A percentile compares a stretch with the other conserved stretches of the same genome.
phyloP scores from a whole-genome alignment of 1,140 invertebrate species.

The Tetragonula clypearis region DNA sequence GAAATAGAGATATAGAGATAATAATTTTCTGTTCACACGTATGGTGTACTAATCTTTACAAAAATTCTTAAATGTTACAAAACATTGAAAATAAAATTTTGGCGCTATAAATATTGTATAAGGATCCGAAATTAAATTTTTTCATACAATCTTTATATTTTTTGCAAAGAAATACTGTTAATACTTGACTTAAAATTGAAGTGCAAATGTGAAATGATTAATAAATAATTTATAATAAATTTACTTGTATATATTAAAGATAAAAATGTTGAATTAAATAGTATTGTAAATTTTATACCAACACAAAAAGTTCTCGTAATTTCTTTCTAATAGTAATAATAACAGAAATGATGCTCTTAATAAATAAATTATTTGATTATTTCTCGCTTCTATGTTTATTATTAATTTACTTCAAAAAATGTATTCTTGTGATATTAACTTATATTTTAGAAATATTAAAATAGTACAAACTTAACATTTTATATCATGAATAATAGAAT shows the following conservation, averaged over 20 bases:
- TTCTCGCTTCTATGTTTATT: not conserved
- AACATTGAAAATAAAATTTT: constrained; percentile 2
- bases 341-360: not conserved
- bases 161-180: constrained; percentile 2
- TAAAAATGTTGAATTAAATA: not conserved
- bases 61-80: not conserved
- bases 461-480: constrained; percentile 31
- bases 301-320: not conserved
- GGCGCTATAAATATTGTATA: constrained; percentile 3
- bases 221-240: not conserved
- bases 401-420: not conserved
- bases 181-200: not conserved
- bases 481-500: constrained; percentile 31
- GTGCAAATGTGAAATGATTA: not conserved
- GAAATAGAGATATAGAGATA: not conserved
- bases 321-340: not conserved
- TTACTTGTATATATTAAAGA: not conserved
- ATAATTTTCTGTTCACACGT: constrained; percentile 11
- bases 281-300: not conserved
- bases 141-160: constrained; percentile 1
- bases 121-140: not conserved
- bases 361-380: constrained; percentile 1
- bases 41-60: not conserved
- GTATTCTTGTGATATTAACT: constrained; percentile 32
- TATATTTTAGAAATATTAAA: constrained; percentile 16